phyloP scores from a whole-genome alignment of 2,113 vertebrate species.

The Zosterops borbonicus region DNA sequence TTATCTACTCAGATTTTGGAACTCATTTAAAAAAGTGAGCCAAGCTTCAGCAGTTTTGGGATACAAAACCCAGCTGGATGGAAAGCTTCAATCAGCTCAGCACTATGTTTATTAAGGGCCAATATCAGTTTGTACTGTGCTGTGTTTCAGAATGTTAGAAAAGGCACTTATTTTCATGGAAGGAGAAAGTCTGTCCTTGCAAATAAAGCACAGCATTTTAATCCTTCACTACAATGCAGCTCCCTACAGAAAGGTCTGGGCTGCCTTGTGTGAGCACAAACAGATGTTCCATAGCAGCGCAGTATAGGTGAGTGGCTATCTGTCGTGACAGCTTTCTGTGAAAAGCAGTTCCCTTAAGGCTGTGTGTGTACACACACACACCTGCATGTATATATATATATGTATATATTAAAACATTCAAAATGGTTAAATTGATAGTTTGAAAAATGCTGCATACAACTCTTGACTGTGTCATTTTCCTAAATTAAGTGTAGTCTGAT shows the following conservation, averaged over 20 bases:
- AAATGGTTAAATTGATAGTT: neutral
- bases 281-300: neutral
- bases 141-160: neutral
- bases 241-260: neutral
- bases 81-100: neutral
- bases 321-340: neutral
- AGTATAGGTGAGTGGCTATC: neutral
- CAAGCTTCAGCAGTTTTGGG: neutral
- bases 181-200: neutral
- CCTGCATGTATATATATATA: accelerated
- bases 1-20: neutral
- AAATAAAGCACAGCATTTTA: neutral
- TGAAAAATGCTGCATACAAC: neutral
- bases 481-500: neutral
- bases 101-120: neutral
- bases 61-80: neutral
- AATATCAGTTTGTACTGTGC: neutral
- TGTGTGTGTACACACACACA: neutral
- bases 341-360: neutral
- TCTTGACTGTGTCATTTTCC: neutral
- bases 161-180: neutral
- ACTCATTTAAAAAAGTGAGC: neutral
- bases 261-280: neutral
- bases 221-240: neutral
- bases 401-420: neutral